Base-by-base conservation (phyloP, 2,113 vertebrate genomes). In the Orycteropus afer region DNA sequence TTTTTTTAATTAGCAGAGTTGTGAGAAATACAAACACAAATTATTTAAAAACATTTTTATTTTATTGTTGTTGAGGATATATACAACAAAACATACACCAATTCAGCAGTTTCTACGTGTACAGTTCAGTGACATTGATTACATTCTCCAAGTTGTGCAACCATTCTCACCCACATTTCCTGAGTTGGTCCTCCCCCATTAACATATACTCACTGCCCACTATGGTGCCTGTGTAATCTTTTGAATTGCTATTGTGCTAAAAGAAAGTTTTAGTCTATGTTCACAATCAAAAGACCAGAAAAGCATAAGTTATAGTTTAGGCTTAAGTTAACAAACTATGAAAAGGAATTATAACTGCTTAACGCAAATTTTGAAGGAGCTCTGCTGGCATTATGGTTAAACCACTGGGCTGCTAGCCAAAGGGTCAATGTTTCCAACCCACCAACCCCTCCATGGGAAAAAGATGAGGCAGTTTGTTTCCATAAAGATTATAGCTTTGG, bases 1-100 rank as follows among this genome's bases (percentile, higher is more conserved):
- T 92, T 81, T n/a, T 79, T 73, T 95, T 9, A 74, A 29, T 86
- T 93, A 86, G 27, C 12, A 69, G 93, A 73, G 32, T 78, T 57
- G 88, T 79, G 25, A 76, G 6, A 96, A 82, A 42, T n/a, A n/a
- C n/a, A n/a, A n/a, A 80, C 89, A 42, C 4, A 65, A 81, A 29
- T 40, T 93, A 57, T 29, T 51, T 27, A 78, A 71, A 67, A 40
- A 55, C 53, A 57, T 79, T 82, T 86, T 69, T 61, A 71, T 71
- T 71, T n/a, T 40, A 7, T 71, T 40, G 37, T 71, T 71, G 37
- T 71, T 7, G 69, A 71, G 32, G 25, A 22, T 37, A 37, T 10
- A 9, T 17, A 37, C 8, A 71, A n/a, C 67, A 71, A 22, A 23
- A 13, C 69, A 71, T 3, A 71, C 22, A 23, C 20, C 69, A 71